phyloP scores from a whole-genome alignment of 2,113 vertebrate genomes.

The Eptesicus fuscus region DNA sequence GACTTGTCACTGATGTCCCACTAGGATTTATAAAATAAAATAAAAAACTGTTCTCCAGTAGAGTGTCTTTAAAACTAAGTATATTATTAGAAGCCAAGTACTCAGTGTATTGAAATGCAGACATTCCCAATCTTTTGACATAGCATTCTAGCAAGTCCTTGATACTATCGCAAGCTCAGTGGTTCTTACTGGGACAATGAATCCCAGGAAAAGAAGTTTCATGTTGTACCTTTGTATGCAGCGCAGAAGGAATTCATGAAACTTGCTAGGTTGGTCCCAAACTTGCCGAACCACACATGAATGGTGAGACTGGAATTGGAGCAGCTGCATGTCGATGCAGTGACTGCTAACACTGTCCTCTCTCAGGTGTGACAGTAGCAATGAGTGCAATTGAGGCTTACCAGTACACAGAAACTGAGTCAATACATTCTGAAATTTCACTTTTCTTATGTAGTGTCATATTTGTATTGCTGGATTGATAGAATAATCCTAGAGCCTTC shows the following conservation, averaged over 20 bases:
- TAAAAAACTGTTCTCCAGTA: background rate
- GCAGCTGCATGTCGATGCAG: background rate
- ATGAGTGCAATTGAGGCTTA: background rate
- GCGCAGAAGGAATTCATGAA: background rate
- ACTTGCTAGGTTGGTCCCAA: background rate
- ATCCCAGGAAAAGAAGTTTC: background rate
- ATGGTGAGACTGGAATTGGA: background rate
- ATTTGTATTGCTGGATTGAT: background rate
- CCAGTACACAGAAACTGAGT: background rate
- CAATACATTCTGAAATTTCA: background rate
- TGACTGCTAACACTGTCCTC: background rate
- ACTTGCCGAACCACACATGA: background rate
- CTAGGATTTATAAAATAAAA: background rate
- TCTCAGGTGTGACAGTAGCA: background rate
- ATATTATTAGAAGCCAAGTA: background rate
- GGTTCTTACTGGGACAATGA: background rate
- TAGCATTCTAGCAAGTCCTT: background rate
- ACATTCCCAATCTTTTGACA: background rate
- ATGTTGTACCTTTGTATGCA: background rate
- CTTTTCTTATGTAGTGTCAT: background rate
- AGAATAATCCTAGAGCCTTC: background rate
- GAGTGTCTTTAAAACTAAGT: background rate
- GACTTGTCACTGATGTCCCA: background rate
- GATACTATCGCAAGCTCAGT: background rate
- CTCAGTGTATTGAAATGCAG: background rate